These are phyloP conservation scores for Lophura nycthemera DNA, from an alignment of 2,113 vertebrate genomes.

Conservation along the genomic window DNA sequence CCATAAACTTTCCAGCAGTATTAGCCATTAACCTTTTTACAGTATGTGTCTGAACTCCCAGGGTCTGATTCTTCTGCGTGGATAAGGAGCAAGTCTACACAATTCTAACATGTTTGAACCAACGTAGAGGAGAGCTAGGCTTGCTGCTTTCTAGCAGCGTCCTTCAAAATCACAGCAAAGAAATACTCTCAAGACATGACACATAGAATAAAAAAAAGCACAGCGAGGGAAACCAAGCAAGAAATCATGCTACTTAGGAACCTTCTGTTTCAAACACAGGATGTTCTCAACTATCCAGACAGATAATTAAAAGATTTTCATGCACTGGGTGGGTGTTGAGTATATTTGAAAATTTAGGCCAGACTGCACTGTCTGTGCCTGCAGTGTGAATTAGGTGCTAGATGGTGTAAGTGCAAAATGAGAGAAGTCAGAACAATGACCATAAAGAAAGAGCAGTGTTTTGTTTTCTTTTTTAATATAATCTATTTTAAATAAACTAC, in stretches of 20 bases:
- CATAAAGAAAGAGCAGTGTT: not conserved
- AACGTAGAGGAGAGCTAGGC: accelerated
- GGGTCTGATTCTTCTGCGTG: not conserved
- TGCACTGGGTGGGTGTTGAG: constrained; percentile 12
- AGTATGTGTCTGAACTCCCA: not conserved
- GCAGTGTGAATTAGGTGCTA: not conserved
- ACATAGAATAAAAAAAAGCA: not conserved
- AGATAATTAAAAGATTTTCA: constrained; percentile 47
- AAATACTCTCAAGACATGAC: not conserved
- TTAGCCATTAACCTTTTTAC: constrained; percentile 48
- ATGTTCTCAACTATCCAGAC: not conserved
- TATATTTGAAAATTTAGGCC: constrained; percentile 30
- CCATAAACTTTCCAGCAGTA: not conserved
- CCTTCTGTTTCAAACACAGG: not conserved
- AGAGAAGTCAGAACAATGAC: not conserved
- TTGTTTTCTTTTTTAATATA: not conserved
- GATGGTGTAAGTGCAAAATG: not conserved
- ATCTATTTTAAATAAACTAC: not conserved
- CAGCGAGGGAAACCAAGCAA: not conserved
- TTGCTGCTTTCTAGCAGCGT: not conserved
- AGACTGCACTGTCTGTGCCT: not conserved
- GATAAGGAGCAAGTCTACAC: not conserved
- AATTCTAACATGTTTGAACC: not conserved
- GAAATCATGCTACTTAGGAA: constrained; percentile 11
- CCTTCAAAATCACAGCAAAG: not conserved